These are phyloP conservation scores for Volucella zonaria DNA, from an alignment of 2,888 invertebrate species.

Conservation along the genomic window DNA sequence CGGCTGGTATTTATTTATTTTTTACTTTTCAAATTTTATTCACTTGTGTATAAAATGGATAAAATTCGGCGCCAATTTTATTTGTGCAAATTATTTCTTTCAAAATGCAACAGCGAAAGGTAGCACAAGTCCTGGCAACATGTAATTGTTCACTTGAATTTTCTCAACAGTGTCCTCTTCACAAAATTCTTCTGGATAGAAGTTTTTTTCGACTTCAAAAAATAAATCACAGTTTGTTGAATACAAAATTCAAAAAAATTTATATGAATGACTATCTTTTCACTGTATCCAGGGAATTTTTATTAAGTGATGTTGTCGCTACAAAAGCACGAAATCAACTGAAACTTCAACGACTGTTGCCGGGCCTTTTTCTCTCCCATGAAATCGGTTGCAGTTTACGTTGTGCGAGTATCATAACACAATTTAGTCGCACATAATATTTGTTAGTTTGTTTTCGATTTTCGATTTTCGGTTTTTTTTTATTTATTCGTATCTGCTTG, in stretches of 20 bases:
- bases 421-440: constrained; percentile 13
- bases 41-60: background rate
- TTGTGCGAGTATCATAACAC: constrained; percentile 42
- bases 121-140: constrained; percentile 35
- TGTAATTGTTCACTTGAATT: constrained; percentile 28
- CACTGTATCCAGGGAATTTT: constrained; percentile 3
- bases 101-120: constrained; percentile 9
- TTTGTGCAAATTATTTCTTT: constrained; percentile 17
- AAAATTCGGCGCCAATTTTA: constrained; percentile 33
- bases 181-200: background rate
- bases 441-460: constrained; percentile 15
- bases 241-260: background rate
- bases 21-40: constrained; percentile 22
- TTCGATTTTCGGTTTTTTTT: constrained; percentile 26
- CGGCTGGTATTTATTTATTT: constrained; percentile 30
- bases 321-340: constrained; percentile 80
- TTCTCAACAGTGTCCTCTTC: background rate
- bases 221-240: constrained; percentile 10
- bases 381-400: constrained; percentile 57
- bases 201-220: constrained; percentile 2
- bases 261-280: constrained; percentile 23
- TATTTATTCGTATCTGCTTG: constrained; percentile 34
- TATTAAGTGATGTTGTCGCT: constrained; percentile 75
- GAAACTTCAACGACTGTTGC: constrained; percentile 78
- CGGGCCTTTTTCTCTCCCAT: constrained; percentile 79